Evolutionary conservation across 1,140 invertebrate species (phyloP).

Genomic region (Nomia melanderi): DNA sequence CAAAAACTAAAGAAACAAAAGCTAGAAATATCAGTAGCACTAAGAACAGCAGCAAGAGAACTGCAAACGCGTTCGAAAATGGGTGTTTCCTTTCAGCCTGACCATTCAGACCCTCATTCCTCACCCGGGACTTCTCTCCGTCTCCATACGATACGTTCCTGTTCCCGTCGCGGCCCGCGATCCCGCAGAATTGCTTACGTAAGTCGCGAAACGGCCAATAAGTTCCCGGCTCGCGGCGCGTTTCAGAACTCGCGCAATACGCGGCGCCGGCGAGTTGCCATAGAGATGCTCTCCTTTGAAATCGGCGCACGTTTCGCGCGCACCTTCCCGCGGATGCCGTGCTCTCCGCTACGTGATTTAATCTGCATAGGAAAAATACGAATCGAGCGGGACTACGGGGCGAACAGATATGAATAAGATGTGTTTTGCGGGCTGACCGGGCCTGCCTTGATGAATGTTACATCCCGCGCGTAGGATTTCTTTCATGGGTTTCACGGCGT

Average conservation of each 20-base stretch:
- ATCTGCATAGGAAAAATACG: slow-evolving; percentile 37
- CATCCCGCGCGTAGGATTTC: too few relatives aligned
- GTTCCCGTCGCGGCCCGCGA: neutral
- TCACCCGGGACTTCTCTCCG: too few relatives aligned
- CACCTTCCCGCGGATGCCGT: slow-evolving; percentile 24
- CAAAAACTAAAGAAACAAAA: too few relatives aligned
- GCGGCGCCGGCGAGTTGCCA: neutral
- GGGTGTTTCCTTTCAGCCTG: too few relatives aligned
- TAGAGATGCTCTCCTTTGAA: slow-evolving; percentile 10
- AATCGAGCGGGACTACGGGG: neutral
- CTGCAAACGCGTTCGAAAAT: too few relatives aligned
- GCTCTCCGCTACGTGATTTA: slow-evolving; percentile 33
- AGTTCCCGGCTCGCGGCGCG: slow-evolving; percentile 1
- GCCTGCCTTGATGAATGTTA: too few relatives aligned
- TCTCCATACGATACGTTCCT: too few relatives aligned
- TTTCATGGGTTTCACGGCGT: too few relatives aligned
- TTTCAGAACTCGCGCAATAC: neutral
- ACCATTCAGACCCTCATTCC: too few relatives aligned
- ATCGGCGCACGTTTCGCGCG: slow-evolving; percentile 31
- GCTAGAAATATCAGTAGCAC: too few relatives aligned
- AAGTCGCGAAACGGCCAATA: slow-evolving; percentile 33
- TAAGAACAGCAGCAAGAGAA: too few relatives aligned
- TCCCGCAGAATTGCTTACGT: slow-evolving; percentile 14
- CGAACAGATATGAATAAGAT: slow-evolving; percentile 11
- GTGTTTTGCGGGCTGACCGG: neutral